Evolutionary conservation across 2,113 vertebrate genomes (phyloP).

Genomic region (Oophaga pumilio): DNA sequence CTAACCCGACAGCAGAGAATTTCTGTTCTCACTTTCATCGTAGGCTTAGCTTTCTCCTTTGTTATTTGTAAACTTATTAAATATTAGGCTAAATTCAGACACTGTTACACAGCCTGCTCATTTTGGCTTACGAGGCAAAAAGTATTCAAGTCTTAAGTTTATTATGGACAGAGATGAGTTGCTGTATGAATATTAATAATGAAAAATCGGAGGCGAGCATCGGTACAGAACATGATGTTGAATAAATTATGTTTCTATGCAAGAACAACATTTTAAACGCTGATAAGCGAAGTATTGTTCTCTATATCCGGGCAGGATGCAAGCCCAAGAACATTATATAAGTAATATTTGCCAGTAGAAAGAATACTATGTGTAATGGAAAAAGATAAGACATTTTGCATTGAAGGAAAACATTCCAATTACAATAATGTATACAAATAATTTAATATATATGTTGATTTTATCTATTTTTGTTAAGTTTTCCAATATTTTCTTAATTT

Average conservation of each 20-base stretch:
- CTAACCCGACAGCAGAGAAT: not conserved
- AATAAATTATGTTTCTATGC: constrained; percentile 10
- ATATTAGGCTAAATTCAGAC: constrained; percentile 5
- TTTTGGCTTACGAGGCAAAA: constrained; percentile 14
- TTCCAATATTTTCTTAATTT: no score
- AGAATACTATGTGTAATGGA: no score
- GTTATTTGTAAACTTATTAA: constrained; percentile 5
- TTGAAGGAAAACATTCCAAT: no score
- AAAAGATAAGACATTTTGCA: no score
- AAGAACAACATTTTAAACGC: constrained; percentile 4
- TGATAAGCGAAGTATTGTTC: constrained; percentile 45
- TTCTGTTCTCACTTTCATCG: not conserved
- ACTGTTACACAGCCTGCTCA: not conserved
- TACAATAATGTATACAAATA: no score
- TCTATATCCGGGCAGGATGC: constrained; percentile 42
- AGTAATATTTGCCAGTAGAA: not conserved
- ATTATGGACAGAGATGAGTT: not conserved
- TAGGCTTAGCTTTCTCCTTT: not conserved
- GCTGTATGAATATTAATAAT: not conserved
- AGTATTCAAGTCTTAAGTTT: constrained; percentile 19
- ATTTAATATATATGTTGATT: no score
- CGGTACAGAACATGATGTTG: not conserved
- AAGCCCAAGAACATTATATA: not conserved
- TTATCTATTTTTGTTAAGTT: no score
- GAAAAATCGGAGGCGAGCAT: not conserved